Base-by-base conservation (phyloP, 2,888 invertebrate genomes). In the Xanthia togata region DNA sequence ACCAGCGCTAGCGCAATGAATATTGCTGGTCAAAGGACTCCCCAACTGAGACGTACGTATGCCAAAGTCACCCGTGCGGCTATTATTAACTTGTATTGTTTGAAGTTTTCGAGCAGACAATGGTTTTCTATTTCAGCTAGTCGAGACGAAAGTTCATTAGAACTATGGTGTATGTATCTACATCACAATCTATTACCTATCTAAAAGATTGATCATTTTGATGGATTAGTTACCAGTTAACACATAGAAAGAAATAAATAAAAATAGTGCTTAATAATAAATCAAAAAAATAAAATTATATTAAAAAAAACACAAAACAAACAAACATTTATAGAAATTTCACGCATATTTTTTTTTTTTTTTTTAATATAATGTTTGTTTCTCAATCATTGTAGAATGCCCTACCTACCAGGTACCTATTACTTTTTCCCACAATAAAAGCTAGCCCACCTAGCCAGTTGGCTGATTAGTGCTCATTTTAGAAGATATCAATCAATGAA, bases 1-100 rank as follows among this genome's bases (percentile, higher is more conserved):
- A 31, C 8, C 17, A 35, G 26, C n/a, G 11, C 26, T 9, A 60
- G 50, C 5, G 60, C 44, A 62, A 62, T 70, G 26, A 78, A 55
- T 41, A 41, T n/a, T 44, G 23, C 53, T 68, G 50, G 12, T 65
- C 17, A 78, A 76, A 78, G 38, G 57, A 11, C 12, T 57, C 38
- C 20, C 26, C 38, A 38, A 57, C 12, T 44, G 35, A 47, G 11
- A 47, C 26, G 41, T 35, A 47, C 26, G 0, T 41, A 31, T n/a
- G 23, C 4, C 26, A 35, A 26, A 74, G 35, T 53, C 62, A 64
- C 9, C 17, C 23, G 8, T 44, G 41, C n/a, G 26, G 23, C 20
- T n/a, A 47, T 57, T 77, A 38, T n/a, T n/a, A 31, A 57, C 14
- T 57, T 65, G 31, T n/a, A 41, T 50, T 76, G 57, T n/a, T 31